Conservation (phyloP, 2,797 vertebrate species). For the Pteropus rufus region DNA sequence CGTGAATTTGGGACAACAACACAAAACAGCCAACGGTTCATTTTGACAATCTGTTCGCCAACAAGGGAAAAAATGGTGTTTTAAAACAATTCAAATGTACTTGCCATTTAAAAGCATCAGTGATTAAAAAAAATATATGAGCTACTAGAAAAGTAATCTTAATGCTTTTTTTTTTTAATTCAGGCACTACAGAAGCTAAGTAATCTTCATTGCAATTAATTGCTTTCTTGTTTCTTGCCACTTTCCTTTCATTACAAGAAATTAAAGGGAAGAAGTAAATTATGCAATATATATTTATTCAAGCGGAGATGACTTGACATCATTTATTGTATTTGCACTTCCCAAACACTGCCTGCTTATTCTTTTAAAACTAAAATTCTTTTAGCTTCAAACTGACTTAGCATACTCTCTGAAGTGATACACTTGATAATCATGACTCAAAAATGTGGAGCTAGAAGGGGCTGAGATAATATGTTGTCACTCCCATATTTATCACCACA, state of each 20-base stretch:
- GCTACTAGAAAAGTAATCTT: conserved; percentile 61
- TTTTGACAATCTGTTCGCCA: conserved; percentile 19
- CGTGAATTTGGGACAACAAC: not conserved
- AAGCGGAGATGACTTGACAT: conserved; percentile 42
- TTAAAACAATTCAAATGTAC: conserved; percentile 31
- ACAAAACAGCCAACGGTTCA: not conserved
- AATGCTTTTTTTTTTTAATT: conserved; percentile 56
- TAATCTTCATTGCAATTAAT: conserved; percentile 60
- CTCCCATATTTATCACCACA: conserved; percentile 78
- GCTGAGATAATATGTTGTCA: conserved; percentile 73
- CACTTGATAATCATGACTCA: conserved; percentile 65
- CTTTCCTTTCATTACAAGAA: conserved; percentile 57
- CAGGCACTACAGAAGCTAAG: conserved; percentile 24
- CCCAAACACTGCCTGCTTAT: not conserved
- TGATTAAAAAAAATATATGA: not conserved
- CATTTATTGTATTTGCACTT: conserved; percentile 39
- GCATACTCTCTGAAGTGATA: not conserved
- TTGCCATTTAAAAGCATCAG: conserved; percentile 39
- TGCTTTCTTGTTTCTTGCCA: conserved; percentile 64
- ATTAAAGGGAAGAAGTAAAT: conserved; percentile 60
- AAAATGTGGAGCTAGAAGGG: conserved; percentile 50
- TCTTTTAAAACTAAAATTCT: conserved; percentile 56
- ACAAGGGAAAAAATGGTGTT: not conserved
- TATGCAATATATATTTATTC: conserved; percentile 55
- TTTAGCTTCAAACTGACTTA: conserved; percentile 48